These are phyloP conservation scores for Istiophorus platypterus DNA, from an alignment of 2,113 vertebrate genomes.

Conservation along the genomic window DNA sequence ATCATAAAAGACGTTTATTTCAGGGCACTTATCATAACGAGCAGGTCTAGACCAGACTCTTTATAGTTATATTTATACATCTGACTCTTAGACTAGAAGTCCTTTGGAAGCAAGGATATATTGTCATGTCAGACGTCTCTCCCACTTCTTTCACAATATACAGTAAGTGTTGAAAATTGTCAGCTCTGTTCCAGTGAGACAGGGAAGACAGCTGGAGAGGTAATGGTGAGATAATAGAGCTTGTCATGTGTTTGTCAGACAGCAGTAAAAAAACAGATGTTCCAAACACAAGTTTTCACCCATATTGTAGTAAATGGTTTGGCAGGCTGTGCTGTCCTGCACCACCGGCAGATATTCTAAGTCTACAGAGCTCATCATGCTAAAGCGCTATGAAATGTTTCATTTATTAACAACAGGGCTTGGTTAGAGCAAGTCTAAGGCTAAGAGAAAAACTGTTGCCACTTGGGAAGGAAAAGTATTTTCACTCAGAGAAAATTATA, in stretches of 20 bases:
- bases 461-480: not conserved
- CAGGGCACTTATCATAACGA: too few species aligned
- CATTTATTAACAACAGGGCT: not conserved
- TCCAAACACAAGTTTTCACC: conserved; percentile 55
- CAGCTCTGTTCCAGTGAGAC: conserved; percentile 49
- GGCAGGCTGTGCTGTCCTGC: conserved; percentile 35
- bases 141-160: conserved; percentile 33
- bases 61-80: too few species aligned
- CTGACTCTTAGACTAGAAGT: not conserved
- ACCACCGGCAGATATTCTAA: not conserved
- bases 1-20: too few species aligned
- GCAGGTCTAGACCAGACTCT: too few species aligned
- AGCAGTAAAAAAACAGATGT: conserved; percentile 67
- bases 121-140: conserved; percentile 28
- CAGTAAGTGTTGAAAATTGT: conserved; percentile 54
- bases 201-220: conserved; percentile 68
- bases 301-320: conserved; percentile 50
- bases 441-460: not conserved
- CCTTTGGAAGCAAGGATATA: conserved; percentile 17
- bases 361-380: not conserved
- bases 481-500: not conserved
- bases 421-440: not conserved
- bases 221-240: conserved; percentile 77
- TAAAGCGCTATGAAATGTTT: conserved; percentile 6
- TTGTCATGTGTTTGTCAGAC: conserved; percentile 72